A percentile compares a stretch with the other conserved stretches of the same genome.
Conservation (phyloP, 2,888 invertebrate species). For the Pyrocoelia pectoralis region DNA sequence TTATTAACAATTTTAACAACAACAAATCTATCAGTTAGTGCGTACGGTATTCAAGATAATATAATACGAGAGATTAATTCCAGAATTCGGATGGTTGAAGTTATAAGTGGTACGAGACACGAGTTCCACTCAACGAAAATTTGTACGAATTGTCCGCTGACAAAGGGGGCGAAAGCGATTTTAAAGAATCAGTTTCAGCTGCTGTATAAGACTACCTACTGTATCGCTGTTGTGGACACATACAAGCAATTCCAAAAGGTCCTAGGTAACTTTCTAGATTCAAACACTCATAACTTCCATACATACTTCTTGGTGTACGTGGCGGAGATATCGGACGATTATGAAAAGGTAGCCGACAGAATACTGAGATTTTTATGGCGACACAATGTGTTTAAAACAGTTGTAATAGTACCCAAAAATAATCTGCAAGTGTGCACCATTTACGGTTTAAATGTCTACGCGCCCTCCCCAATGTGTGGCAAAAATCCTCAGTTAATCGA, state of each 20-base stretch:
- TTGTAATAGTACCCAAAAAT: constrained; percentile 32
- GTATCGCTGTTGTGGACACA: constrained; percentile 34
- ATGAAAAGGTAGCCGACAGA: constrained; percentile 16
- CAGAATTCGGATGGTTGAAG: constrained; percentile 16
- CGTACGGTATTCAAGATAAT: constrained; percentile 12
- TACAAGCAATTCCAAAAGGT: constrained; percentile 22
- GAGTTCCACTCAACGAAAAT: constrained; percentile 23
- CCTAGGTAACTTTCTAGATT: constrained; percentile 11
- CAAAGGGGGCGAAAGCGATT: neutral
- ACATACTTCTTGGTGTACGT: constrained; percentile 32
- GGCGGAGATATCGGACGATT: constrained; percentile 6
- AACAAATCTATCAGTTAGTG: constrained; percentile 14
- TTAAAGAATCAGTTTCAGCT: constrained; percentile 25
- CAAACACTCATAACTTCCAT: constrained; percentile 27
- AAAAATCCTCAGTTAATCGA: constrained; percentile 19
- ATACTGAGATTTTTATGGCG: constrained; percentile 34
- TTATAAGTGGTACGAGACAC: constrained; percentile 13
- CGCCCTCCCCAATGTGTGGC: constrained; percentile 20
- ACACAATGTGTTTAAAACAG: constrained; percentile 30
- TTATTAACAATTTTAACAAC: constrained; percentile 30
- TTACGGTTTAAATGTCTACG: constrained; percentile 34
- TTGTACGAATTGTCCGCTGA: constrained; percentile 15
- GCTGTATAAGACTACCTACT: constrained; percentile 22
- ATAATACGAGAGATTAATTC: constrained; percentile 15
- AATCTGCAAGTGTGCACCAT: constrained; percentile 27